Percentiles rank a stretch among this genome's conserved stretches.
Conservation (phyloP, 1,140 invertebrate genomes). For the Scaptomyza hsui region DNA sequence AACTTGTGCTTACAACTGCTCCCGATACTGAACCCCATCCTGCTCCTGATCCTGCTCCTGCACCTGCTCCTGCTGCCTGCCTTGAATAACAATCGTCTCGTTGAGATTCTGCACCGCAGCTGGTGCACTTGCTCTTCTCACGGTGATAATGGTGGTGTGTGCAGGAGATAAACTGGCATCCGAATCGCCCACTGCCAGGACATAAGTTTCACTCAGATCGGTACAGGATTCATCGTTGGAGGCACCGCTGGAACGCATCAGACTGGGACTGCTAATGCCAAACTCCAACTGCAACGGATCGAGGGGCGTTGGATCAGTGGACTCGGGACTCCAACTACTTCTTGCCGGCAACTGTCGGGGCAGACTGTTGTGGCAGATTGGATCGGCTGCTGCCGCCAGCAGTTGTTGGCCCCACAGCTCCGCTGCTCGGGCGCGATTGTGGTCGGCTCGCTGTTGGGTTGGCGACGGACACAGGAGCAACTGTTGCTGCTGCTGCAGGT, state of each 20-base stretch:
- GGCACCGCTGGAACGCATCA: conserved; percentile 67
- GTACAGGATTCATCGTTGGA: conserved; percentile 63
- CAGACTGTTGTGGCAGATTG: conserved; percentile 82
- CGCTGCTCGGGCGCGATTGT: conserved; percentile 79
- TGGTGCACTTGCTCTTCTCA: conserved; percentile 58
- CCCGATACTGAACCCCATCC: background rate
- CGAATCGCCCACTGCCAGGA: conserved; percentile 41
- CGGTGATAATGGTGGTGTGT: conserved; percentile 71
- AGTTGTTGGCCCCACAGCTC: conserved; percentile 79
- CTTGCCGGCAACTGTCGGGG: conserved; percentile 76
- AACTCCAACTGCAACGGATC: conserved; percentile 67
- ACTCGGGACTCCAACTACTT: conserved; percentile 75
- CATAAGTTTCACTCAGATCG: conserved; percentile 63
- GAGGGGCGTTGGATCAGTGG: conserved; percentile 40
- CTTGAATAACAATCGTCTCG: conserved; percentile 1
- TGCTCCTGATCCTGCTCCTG: conserved; percentile 4
- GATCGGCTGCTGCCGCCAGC: conserved; percentile 69
- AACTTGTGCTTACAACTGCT: conserved; percentile 42
- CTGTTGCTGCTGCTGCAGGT: conserved; percentile 7
- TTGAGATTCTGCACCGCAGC: conserved; percentile 32
- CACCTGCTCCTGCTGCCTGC: background rate
- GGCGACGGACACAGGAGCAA: conserved; percentile 17
- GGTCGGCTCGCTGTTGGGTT: conserved; percentile 62
- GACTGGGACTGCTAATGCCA: conserved; percentile 82
- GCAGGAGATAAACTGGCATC: conserved; percentile 72